A percentile compares a stretch with the other conserved stretches of the same genome.
phyloP scores from a whole-genome alignment of 2,888 invertebrate genomes.

The Drosophila melanosoma region DNA sequence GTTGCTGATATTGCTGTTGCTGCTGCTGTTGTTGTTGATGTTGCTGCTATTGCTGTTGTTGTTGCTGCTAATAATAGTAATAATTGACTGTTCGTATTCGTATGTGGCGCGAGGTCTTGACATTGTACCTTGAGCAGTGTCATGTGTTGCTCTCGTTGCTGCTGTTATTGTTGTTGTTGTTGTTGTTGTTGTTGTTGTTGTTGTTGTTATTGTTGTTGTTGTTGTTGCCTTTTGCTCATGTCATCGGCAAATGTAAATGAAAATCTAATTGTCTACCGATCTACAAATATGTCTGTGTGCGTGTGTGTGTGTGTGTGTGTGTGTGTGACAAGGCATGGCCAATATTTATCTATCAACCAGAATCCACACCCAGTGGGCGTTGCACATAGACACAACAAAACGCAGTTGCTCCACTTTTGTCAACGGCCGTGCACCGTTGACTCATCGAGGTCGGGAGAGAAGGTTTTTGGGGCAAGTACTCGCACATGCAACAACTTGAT shows the following conservation, averaged over 20 bases:
- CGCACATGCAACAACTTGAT: conserved; percentile 3
- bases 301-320: conserved; percentile 1
- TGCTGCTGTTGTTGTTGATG: not conserved
- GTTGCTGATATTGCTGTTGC: not conserved
- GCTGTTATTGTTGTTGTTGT: not conserved
- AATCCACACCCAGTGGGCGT: conserved; percentile 76
- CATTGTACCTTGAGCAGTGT: conserved; percentile 78
- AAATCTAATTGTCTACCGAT: conserved; percentile 59
- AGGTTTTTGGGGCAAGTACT: conserved; percentile 26
- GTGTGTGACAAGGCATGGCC: conserved; percentile 58
- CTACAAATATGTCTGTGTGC: conserved; percentile 2
- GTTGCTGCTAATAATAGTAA: not conserved
- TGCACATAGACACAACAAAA: conserved; percentile 40
- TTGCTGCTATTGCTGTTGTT: not conserved
- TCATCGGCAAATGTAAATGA: conserved; percentile 61
- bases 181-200: not conserved
- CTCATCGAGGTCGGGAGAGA: conserved; percentile 63
- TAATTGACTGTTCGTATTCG: conserved; percentile 6
- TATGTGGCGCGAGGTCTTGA: conserved; percentile 77
- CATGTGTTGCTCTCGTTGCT: conserved; percentile 46
- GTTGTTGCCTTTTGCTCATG: conserved; percentile 39
- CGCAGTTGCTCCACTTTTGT: conserved; percentile 55
- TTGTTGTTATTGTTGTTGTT: not conserved
- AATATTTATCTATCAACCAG: conserved; percentile 28
- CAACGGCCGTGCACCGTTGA: conserved; percentile 41